phyloP scores from a whole-genome alignment of 2,797 vertebrate genomes.

The Sebastes oblongus region DNA sequence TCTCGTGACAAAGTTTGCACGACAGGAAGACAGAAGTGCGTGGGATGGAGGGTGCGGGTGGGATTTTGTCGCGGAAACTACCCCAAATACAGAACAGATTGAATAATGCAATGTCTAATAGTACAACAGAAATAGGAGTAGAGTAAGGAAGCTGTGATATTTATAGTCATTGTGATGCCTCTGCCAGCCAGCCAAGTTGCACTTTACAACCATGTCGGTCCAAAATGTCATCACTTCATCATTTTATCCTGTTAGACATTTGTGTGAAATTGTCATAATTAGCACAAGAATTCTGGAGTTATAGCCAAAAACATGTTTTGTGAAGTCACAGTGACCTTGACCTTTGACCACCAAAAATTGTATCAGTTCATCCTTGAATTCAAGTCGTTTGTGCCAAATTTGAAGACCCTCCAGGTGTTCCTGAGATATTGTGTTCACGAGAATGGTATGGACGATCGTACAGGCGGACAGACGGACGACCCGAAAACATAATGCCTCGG shows the following conservation, averaged over 20 bases:
- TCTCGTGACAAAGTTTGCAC: background rate
- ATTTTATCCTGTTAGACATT: background rate
- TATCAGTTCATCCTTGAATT: background rate
- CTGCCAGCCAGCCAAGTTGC: background rate
- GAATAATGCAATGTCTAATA: background rate
- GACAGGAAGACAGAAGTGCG: slow-evolving; percentile 1
- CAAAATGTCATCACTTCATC: background rate
- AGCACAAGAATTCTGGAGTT: background rate
- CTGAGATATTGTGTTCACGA: background rate
- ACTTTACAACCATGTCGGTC: background rate
- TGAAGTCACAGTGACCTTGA: background rate
- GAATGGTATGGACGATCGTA: background rate
- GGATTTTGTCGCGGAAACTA: background rate
- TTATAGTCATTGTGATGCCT: background rate
- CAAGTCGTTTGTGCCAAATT: too few relatives aligned
- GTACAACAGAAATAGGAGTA: background rate
- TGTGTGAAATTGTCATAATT: background rate
- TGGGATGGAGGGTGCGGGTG: background rate
- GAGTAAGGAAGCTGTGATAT: background rate
- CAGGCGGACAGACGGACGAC: background rate
- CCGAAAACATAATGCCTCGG: background rate
- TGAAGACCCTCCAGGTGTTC: background rate
- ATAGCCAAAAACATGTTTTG: background rate
- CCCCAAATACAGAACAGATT: background rate
- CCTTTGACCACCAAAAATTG: background rate